These are phyloP conservation scores for Budorcas taxicolor DNA, from an alignment of 2,113 vertebrate species.

Conservation along the genomic window DNA sequence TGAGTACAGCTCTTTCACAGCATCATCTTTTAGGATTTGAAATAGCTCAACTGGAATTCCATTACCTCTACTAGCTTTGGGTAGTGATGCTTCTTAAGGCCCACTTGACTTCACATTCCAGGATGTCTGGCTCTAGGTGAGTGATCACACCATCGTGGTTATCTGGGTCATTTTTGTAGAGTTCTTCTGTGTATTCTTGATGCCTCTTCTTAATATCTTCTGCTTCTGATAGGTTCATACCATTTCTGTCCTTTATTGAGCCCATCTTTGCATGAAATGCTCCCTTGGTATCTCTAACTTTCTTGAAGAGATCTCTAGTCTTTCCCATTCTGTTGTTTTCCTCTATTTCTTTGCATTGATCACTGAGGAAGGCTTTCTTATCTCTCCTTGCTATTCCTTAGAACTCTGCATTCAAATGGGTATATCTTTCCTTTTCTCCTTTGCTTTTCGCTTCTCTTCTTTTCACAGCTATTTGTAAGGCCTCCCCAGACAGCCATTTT, in stretches of 20 bases:
- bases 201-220: neutral
- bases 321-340: neutral
- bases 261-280: neutral
- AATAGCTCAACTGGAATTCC: too few relatives aligned
- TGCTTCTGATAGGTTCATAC: neutral
- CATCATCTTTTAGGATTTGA: too few relatives aligned
- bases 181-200: neutral
- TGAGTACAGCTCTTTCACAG: too few relatives aligned
- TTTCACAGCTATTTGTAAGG: neutral
- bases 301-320: neutral
- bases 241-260: neutral
- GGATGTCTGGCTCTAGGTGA: too few relatives aligned
- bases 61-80: too few relatives aligned
- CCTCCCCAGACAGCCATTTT: neutral
- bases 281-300: neutral
- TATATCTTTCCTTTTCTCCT: neutral
- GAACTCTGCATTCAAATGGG: neutral
- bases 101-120: too few relatives aligned
- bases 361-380: neutral
- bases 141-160: too few relatives aligned
- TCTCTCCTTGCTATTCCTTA: neutral
- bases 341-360: neutral
- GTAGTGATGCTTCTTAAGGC: too few relatives aligned
- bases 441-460: neutral
- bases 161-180: too few relatives aligned